Evolutionary conservation across 2,797 vertebrate genomes (phyloP).

Genomic region (Tamandua tetradactyla): DNA sequence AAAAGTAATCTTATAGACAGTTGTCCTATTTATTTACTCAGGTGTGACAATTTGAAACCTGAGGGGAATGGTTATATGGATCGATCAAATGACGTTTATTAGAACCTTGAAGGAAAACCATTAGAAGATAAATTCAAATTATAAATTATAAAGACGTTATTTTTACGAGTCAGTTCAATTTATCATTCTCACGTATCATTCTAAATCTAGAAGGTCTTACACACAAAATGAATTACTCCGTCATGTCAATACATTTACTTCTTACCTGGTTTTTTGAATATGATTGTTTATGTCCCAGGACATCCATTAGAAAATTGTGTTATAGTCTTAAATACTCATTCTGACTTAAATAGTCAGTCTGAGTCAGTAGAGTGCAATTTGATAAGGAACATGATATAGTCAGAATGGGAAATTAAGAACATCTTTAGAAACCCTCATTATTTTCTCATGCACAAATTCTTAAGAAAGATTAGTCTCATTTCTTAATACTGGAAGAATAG

Average conservation of each 20-base stretch:
- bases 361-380: conserved; percentile 65
- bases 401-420: neutral
- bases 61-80: rapidly evolving
- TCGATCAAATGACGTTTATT: conserved; percentile 38
- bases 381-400: conserved; percentile 26
- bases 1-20: conserved; percentile 19
- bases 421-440: conserved; percentile 27
- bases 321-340: conserved; percentile 63
- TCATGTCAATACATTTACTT: neutral
- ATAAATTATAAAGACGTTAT: neutral
- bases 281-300: neutral
- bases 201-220: neutral
- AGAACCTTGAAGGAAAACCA: conserved; percentile 24
- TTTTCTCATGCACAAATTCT: conserved; percentile 34
- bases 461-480: conserved; percentile 52
- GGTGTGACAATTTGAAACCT: conserved; percentile 26
- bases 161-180: neutral
- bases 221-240: neutral
- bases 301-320: neutral
- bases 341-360: conserved; percentile 58
- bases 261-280: conserved; percentile 54
- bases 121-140: neutral
- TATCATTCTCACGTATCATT: neutral
- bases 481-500: neutral
- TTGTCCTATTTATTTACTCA: neutral